Conservation (phyloP, 2,888 invertebrate genomes). For the Beris morrisii region DNA sequence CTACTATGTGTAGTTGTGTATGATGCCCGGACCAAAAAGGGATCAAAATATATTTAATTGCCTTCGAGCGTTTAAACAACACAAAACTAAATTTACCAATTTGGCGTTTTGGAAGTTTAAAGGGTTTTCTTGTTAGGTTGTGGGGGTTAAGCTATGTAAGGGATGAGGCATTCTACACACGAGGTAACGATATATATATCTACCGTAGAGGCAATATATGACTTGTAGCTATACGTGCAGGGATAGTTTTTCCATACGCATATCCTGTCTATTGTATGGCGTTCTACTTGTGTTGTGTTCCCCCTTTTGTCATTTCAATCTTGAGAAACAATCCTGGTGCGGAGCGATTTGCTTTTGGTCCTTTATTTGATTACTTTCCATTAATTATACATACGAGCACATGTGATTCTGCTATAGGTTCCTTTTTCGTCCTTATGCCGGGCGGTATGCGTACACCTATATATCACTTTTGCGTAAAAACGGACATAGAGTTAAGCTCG, state of each 20-base stretch:
- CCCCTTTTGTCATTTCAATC: constrained; percentile 33
- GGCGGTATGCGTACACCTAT: too few species aligned
- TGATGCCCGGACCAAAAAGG: constrained; percentile 3
- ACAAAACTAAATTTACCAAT: constrained; percentile 36
- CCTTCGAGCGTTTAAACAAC: constrained; percentile 34
- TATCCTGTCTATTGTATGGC: too few species aligned
- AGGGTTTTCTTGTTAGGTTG: not conserved
- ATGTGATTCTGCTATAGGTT: constrained; percentile 23
- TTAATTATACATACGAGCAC: constrained; percentile 39
- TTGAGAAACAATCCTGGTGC: constrained; percentile 36
- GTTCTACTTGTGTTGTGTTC: constrained; percentile 2
- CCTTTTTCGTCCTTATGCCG: constrained; percentile 7
- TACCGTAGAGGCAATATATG: too few species aligned
- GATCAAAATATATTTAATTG: constrained; percentile 35
- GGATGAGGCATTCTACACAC: not conserved
- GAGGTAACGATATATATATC: too few species aligned
- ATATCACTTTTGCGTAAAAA: too few species aligned
- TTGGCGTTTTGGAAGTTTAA: constrained; percentile 32
- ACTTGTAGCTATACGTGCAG: too few species aligned
- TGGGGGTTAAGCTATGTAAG: not conserved
- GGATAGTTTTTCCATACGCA: too few species aligned
- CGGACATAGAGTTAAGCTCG: too few species aligned
- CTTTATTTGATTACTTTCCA: constrained; percentile 40
- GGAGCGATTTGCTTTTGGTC: constrained; percentile 39
- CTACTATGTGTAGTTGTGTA: too few species aligned